Evolutionary conservation across 2,888 invertebrate genomes (phyloP).

Genomic region (Heliconius ethilla): DNA sequence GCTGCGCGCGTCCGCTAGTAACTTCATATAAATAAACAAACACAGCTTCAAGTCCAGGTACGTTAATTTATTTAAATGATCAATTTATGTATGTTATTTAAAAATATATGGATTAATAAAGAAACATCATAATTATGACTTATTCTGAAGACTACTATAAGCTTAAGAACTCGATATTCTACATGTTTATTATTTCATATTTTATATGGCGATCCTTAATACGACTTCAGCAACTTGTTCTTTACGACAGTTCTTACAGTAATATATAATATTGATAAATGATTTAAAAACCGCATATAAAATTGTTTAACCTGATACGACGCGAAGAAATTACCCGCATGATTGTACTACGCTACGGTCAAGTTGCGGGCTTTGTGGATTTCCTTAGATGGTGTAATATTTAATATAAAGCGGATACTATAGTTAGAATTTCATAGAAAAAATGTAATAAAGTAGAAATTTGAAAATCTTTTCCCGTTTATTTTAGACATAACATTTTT

Average conservation of each 20-base stretch:
- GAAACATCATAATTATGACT: no score
- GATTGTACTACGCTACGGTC: slow-evolving; percentile 24
- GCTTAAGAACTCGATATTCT: neutral
- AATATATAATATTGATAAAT: slow-evolving; percentile 16
- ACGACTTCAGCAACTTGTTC: neutral
- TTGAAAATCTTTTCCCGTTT: neutral
- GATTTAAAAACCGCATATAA: slow-evolving; percentile 24
- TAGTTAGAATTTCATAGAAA: no score
- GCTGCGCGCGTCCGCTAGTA: no score
- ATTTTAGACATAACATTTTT: no score
- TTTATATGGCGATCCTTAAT: neutral
- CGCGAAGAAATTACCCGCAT: slow-evolving; percentile 24
- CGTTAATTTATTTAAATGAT: no score
- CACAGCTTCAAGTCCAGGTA: no score
- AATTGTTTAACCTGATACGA: slow-evolving; percentile 25
- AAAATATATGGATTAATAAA: neutral
- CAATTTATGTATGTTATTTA: no score
- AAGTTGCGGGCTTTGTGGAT: slow-evolving; percentile 23
- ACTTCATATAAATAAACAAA: no score
- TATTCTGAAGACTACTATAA: neutral
- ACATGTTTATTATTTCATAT: neutral
- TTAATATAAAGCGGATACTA: neutral
- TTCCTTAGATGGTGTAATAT: slow-evolving; percentile 4
- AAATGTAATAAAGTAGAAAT: neutral
- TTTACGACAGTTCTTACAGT: neutral